phyloP scores from a whole-genome alignment of 1,140 invertebrate species.

The Pseudoatta argentina region DNA sequence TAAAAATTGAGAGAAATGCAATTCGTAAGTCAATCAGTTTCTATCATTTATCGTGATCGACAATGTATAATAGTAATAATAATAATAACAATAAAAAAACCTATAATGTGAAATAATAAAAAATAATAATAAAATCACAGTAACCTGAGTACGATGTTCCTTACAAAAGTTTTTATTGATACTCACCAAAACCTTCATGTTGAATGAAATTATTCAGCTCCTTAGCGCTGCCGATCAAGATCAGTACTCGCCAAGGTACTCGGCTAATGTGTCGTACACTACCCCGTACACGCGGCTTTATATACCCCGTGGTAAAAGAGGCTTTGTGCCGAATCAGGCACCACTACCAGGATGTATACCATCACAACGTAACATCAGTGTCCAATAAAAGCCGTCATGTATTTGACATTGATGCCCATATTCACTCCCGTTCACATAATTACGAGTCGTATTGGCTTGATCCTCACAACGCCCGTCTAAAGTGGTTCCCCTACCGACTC shows the following conservation, averaged over 20 bases:
- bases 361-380: constrained; percentile 53
- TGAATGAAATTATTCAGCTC: constrained; percentile 56
- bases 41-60: background rate
- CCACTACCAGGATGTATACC: constrained; percentile 45
- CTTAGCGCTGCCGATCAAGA: constrained; percentile 73
- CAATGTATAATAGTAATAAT: background rate
- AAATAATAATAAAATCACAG: background rate
- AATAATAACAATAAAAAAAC: background rate
- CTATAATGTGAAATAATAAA: too few relatives aligned
- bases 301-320: constrained; percentile 71
- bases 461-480: background rate
- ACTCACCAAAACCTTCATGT: constrained; percentile 78
- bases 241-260: constrained; percentile 79
- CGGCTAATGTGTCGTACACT: constrained; percentile 61
- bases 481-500: background rate
- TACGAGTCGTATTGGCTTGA: constrained; percentile 1
- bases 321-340: constrained; percentile 41
- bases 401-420: constrained; percentile 74
- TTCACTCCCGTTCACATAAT: constrained; percentile 20
- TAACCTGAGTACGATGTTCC: background rate
- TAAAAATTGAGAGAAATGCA: background rate
- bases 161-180: background rate
- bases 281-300: constrained; percentile 67
- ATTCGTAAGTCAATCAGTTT: background rate
- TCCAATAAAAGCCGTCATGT: constrained; percentile 66